These are phyloP conservation scores for Odobenus rosmarus DNA, from an alignment of 2,113 vertebrate genomes.

Conservation along the genomic window DNA sequence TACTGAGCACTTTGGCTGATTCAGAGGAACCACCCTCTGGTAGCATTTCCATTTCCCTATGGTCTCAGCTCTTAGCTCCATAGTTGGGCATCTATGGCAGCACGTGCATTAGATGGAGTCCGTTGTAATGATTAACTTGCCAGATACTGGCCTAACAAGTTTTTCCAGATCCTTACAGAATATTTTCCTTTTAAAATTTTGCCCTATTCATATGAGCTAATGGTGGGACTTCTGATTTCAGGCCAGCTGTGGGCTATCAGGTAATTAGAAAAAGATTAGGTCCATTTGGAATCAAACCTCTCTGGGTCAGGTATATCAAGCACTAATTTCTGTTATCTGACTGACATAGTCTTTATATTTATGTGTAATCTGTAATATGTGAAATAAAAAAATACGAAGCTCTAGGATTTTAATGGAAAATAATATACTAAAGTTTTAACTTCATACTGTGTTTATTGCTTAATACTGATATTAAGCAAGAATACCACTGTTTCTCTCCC, in stretches of 20 bases:
- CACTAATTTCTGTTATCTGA: neutral
- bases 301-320: neutral
- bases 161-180: neutral
- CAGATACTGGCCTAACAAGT: neutral
- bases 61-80: neutral
- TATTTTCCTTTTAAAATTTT: neutral
- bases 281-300: neutral
- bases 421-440: neutral
- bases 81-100: neutral
- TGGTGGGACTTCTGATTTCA: neutral
- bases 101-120: neutral
- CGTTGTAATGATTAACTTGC: neutral
- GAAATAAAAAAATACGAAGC: neutral
- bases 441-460: neutral
- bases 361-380: neutral
- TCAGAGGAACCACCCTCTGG: neutral
- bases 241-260: neutral
- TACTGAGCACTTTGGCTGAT: neutral
- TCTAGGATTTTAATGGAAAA: conserved; percentile 20
- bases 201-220: neutral
- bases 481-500: neutral
- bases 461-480: neutral
- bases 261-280: neutral
- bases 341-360: neutral
- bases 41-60: neutral